Evolutionary conservation across 2,888 invertebrate species (phyloP), one percentile per base, ranked within the genome.

Genomic region (Nysson spinosus): DNA sequence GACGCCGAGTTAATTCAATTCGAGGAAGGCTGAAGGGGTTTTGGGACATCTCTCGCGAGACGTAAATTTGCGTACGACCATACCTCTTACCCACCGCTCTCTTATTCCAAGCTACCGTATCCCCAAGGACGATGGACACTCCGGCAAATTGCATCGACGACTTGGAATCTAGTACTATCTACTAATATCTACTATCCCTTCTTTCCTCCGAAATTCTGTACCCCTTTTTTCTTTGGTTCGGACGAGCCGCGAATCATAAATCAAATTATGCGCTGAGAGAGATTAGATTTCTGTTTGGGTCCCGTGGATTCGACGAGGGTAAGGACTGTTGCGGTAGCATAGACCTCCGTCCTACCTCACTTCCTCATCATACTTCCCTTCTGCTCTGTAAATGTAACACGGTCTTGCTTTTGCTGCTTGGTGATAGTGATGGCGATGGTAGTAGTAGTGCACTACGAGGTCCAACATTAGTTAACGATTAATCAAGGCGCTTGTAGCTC

Each of bases 391-490:
- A 35, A 24, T 51, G 60, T 44, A 47, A 55, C 52, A 58, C 71
- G 57, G 65, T 72, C 61, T 49, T 64, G 54, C n/a, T n/a, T n/a
- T 49, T 51, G 35, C 79, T 77, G 78, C 76, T 71, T 69, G 74
- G 76, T 32, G 57, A 47, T 55, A 58, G 68, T 60, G 68, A 49
- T 65, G 58, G 67, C 56, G 50, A 52, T 69, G 57, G 64, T 63
- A 61, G 76, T 73, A 74, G 75, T 77, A 79, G 79, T 78, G 80
- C 82, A 82, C 85, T 83, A 85, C 83, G 82, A 84, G 85, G 84
- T 86, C 85, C 85, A 85, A 86, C 86, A 87, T 87, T 87, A 87
- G 87, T 87, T 87, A 87, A 87, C 87, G 87, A 87, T 87, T 87
- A 87, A 87, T 87, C 87, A 86, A 87, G 86, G 87, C 85, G 87